These are phyloP conservation scores for Zapus hudsonius DNA, from an alignment of 2,113 vertebrate genomes.

Conservation along the genomic window DNA sequence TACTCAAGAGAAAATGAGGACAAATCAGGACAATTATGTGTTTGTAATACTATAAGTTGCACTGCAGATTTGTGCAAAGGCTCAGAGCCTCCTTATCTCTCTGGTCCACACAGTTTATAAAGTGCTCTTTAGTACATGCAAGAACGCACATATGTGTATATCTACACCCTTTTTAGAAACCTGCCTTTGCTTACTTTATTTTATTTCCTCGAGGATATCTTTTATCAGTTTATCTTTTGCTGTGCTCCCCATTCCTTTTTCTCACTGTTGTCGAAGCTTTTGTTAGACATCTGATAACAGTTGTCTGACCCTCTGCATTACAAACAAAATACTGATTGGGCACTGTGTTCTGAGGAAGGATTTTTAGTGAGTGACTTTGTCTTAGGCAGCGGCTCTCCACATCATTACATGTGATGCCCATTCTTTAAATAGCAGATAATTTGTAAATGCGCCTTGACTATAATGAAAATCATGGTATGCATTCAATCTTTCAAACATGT, in stretches of 20 bases:
- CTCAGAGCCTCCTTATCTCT: not conserved
- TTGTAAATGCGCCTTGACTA: not conserved
- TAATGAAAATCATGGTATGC: not conserved
- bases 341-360: not conserved
- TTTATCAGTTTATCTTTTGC: not conserved
- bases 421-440: not conserved
- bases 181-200: not conserved
- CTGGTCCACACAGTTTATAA: not conserved
- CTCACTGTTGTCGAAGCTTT: not conserved
- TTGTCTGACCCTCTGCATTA: not conserved
- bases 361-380: not conserved
- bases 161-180: not conserved
- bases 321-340: not conserved
- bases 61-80: not conserved
- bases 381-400: not conserved
- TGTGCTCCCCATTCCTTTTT: not conserved
- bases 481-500: not conserved
- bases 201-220: not conserved
- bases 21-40: not conserved
- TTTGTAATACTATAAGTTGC: slow-evolving; percentile 36
- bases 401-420: not conserved
- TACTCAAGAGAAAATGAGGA: not conserved
- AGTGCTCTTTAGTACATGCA: rapidly evolving
- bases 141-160: rapidly evolving
- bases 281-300: not conserved